A percentile compares a stretch with the other conserved stretches of the same genome.
Conservation (phyloP, 2,888 invertebrate species). For the Drosophila ochracea region DNA sequence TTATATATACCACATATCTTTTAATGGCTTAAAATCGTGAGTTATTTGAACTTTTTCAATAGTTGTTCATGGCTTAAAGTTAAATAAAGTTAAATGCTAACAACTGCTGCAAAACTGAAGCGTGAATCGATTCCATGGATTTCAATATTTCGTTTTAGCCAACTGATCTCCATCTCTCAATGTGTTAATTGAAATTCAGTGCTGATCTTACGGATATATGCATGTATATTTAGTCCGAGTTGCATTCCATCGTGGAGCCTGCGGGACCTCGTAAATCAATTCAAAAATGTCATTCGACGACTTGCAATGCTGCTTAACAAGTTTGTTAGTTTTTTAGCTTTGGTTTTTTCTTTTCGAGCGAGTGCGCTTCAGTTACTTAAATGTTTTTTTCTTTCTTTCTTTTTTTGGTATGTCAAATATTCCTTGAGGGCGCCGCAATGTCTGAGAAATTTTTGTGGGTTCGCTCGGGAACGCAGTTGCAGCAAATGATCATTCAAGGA, state of each 20-base stretch:
- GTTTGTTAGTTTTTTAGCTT: conserved; percentile 40
- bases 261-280: conserved; percentile 65
- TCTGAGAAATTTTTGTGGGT: conserved; percentile 78
- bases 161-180: not conserved
- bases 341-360: conserved; percentile 18
- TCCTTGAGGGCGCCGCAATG: conserved; percentile 78
- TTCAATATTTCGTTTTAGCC: not conserved
- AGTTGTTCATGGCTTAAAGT: not conserved
- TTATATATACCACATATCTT: too few species aligned
- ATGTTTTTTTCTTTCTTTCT: not conserved
- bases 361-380: conserved; percentile 47
- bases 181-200: not conserved
- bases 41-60: not conserved
- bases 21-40: not conserved
- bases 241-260: conserved; percentile 29
- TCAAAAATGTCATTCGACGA: conserved; percentile 64
- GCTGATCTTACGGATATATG: not conserved
- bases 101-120: not conserved
- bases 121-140: not conserved
- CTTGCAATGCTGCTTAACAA: conserved; percentile 76
- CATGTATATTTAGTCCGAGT: not conserved
- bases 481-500: conserved; percentile 41
- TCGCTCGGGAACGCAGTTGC: conserved; percentile 59
- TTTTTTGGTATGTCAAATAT: conserved; percentile 65
- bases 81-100: not conserved